A percentile compares a stretch with the other conserved stretches of the same genome.
phyloP scores from a whole-genome alignment of 2,113 vertebrate species.

The Porphyrio hochstetteri region DNA sequence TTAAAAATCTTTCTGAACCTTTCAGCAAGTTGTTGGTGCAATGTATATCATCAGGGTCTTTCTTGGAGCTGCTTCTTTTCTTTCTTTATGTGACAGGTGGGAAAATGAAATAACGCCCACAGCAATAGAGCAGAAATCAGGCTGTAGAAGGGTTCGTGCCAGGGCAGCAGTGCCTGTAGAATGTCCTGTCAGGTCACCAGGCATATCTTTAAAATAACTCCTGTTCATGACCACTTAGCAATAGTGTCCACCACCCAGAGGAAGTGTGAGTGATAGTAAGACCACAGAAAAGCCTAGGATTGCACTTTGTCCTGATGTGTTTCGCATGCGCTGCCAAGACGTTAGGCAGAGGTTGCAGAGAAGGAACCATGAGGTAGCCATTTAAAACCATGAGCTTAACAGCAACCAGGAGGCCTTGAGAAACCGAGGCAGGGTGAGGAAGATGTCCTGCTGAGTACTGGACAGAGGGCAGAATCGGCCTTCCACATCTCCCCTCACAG shows the following conservation, averaged over 20 bases:
- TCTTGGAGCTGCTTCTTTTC: not conserved
- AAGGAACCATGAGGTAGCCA: not conserved
- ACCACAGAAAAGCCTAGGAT: not conserved
- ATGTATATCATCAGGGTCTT: not conserved
- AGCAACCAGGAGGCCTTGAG: not conserved
- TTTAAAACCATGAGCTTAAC: not conserved
- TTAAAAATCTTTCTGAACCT: not conserved
- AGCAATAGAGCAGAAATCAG: not conserved
- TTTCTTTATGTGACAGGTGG: not conserved
- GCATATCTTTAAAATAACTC: not conserved
- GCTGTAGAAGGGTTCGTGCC: not conserved
- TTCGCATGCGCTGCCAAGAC: fast-evolving
- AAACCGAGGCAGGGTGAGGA: not conserved
- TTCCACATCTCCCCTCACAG: not conserved
- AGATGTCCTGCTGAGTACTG: too few species aligned
- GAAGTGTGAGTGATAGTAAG: not conserved
- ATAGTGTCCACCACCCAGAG: too few species aligned
- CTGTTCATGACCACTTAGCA: not conserved
- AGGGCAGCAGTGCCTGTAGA: not conserved
- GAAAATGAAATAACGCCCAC: not conserved
- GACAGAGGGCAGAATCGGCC: fast-evolving
- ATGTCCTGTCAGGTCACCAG: not conserved
- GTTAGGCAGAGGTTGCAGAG: not conserved
- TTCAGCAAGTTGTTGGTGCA: not conserved
- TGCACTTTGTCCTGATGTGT: not conserved